Conservation (phyloP, 2,888 invertebrate genomes). For the Conchocele bisecta region DNA sequence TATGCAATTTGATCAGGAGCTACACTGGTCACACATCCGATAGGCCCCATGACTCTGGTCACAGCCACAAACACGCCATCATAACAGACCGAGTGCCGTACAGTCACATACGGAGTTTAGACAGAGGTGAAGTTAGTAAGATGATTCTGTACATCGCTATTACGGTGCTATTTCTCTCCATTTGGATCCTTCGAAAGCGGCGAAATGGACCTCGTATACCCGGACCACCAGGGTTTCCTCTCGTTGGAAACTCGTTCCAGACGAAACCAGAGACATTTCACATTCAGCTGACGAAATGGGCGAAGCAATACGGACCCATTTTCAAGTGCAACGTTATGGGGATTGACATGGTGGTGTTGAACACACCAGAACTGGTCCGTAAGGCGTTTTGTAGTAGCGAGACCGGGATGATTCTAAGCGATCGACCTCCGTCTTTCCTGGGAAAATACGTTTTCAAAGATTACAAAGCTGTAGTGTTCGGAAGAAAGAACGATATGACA, state of each 20-base stretch:
- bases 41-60: too few species aligned
- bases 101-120: too few species aligned
- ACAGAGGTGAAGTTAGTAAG: too few species aligned
- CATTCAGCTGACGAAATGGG: neutral
- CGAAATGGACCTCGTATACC: too few species aligned
- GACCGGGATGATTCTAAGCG: neutral
- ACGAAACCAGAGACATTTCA: neutral
- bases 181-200: too few species aligned
- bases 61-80: too few species aligned
- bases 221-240: neutral
- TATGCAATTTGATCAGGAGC: too few species aligned
- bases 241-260: neutral
- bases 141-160: too few species aligned
- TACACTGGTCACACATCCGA: too few species aligned
- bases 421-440: neutral
- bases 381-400: neutral
- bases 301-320: neutral
- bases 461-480: neutral
- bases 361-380: neutral
- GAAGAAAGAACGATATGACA: neutral
- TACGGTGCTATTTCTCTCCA: too few species aligned
- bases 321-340: neutral
- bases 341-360: neutral
- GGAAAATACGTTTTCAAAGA: neutral
- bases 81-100: too few species aligned